Evolutionary conservation across 2,888 invertebrate species (phyloP).

Genomic region (Elegia similella): DNA sequence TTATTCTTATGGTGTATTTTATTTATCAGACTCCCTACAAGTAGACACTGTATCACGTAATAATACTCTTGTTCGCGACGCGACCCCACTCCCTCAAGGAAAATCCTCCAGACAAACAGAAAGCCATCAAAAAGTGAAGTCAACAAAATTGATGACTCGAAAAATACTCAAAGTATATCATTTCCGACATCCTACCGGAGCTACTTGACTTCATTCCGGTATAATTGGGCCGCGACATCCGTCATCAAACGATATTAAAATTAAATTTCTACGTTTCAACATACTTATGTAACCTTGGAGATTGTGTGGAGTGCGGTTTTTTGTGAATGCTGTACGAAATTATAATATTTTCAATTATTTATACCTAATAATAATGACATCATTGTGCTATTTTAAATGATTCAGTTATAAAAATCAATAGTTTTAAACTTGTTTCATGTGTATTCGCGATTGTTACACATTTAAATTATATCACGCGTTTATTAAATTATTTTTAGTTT

Average conservation of each 20-base stretch:
- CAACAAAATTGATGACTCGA: constrained; percentile 13
- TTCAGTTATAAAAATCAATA: too few relatives aligned
- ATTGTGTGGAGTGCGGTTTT: not conserved
- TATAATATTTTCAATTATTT: not conserved
- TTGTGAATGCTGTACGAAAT: not conserved
- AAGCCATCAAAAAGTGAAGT: constrained; percentile 4
- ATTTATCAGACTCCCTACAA: too few relatives aligned
- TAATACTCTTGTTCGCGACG: not conserved
- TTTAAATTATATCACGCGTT: too few relatives aligned
- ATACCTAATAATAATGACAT: not conserved
- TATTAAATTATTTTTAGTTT: too few relatives aligned
- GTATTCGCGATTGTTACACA: too few relatives aligned
- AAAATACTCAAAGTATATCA: constrained; percentile 12
- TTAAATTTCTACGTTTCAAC: not conserved
- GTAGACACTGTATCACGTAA: too few relatives aligned
- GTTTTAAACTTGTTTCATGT: too few relatives aligned
- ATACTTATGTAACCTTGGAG: not conserved
- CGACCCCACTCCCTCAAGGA: not conserved
- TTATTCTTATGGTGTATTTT: too few relatives aligned
- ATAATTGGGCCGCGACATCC: constrained; percentile 15
- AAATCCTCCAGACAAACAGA: constrained; percentile 10
- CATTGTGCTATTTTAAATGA: too few relatives aligned
- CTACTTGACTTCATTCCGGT: constrained; percentile 9
- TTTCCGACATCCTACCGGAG: constrained; percentile 16
- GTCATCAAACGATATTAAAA: constrained; percentile 14